phyloP scores from a whole-genome alignment of 2,888 invertebrate species.

The Halictus quadricinctus region DNA sequence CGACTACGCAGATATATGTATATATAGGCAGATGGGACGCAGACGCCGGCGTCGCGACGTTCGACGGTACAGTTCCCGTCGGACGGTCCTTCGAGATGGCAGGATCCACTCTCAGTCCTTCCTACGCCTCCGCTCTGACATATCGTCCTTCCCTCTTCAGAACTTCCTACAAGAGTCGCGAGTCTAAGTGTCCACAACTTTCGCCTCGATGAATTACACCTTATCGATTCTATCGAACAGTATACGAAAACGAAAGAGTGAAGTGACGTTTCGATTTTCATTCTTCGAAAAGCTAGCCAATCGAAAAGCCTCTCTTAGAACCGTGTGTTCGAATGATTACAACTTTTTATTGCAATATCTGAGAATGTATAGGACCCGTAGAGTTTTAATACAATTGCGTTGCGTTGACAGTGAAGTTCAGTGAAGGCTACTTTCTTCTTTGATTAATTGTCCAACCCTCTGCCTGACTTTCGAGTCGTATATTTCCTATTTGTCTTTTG shows the following conservation, averaged over 20 bases:
- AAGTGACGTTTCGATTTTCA: conserved; percentile 35
- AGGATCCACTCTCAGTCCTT: conserved; percentile 75
- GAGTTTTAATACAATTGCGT: not conserved
- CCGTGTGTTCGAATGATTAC: not conserved
- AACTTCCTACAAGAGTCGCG: not conserved
- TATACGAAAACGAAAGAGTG: conserved; percentile 10
- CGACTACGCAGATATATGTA: conserved; percentile 46
- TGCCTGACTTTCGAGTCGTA: not conserved
- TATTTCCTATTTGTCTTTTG: not conserved
- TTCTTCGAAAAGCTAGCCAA: not conserved
- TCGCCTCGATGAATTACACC: not conserved
- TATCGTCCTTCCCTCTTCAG: conserved; percentile 57
- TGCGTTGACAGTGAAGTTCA: not conserved
- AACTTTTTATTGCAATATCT: no score
- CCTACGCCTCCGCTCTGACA: conserved; percentile 76
- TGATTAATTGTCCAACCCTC: not conserved
- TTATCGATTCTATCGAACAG: not conserved
- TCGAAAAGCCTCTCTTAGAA: not conserved
- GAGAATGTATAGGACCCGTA: not conserved
- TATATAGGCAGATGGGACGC: conserved; percentile 74
- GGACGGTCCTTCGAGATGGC: conserved; percentile 80
- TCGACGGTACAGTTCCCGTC: conserved; percentile 81
- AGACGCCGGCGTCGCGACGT: conserved; percentile 81
- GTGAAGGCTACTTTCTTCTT: not conserved
- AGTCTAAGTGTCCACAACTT: conserved; percentile 14